Percentiles rank a stretch among this genome's conserved stretches.
These are phyloP conservation scores for Halictus quadricinctus DNA, from an alignment of 2,888 invertebrate species.

Conservation along the genomic window DNA sequence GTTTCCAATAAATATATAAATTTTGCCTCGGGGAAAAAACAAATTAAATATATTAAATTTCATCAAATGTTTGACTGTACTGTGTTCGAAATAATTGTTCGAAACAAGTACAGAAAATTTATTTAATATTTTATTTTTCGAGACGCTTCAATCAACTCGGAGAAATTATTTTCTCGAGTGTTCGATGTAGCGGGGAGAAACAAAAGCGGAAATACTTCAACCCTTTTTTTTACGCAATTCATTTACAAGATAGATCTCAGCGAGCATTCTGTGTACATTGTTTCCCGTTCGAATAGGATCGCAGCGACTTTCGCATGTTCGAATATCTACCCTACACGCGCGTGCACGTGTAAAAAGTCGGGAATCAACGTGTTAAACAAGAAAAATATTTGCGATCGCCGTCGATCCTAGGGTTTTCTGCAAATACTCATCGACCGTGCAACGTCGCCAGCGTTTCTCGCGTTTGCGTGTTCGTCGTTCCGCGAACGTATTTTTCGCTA, in stretches of 20 bases:
- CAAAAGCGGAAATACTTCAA: background rate
- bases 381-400: slow-evolving; percentile 49
- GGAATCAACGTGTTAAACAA: slow-evolving; percentile 43
- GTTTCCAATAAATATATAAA: no score
- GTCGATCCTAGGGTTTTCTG: slow-evolving; percentile 35
- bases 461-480: slow-evolving; percentile 1
- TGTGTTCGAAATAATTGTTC: no score
- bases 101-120: no score
- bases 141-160: no score
- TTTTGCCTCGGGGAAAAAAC: no score
- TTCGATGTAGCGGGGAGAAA: background rate
- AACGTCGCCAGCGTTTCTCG: slow-evolving; percentile 5
- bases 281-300: slow-evolving; percentile 21
- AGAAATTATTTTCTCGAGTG: no score
- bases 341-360: slow-evolving; percentile 46
- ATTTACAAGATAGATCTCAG: slow-evolving; percentile 3
- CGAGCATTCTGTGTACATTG: slow-evolving; percentile 21
- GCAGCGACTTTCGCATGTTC: slow-evolving; percentile 17
- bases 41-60: no score
- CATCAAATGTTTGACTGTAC: no score
- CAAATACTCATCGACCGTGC: slow-evolving; percentile 22
- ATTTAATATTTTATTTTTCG: no score
- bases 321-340: slow-evolving; percentile 42
- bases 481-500: slow-evolving; percentile 69
- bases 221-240: background rate